A percentile compares a stretch with the other conserved stretches of the same genome.
phyloP scores from a whole-genome alignment of 2,797 vertebrate genomes.

The Sternarchorhynchus goeldii region DNA sequence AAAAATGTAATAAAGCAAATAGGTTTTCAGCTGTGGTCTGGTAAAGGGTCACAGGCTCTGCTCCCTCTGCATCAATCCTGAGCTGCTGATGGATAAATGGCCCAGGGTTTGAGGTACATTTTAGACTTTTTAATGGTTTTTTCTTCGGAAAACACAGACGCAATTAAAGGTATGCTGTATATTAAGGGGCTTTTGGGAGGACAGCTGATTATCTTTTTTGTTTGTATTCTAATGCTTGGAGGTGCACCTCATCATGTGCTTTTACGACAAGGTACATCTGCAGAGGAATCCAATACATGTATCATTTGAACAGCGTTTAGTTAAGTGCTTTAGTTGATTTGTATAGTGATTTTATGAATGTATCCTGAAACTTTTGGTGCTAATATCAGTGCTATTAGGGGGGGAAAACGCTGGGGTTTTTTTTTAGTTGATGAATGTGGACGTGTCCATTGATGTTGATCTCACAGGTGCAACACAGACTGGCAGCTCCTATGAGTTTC shows the following conservation, averaged over 20 bases:
- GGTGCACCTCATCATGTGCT: conserved; percentile 7
- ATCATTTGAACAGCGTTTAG: conserved; percentile 36
- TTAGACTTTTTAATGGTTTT: conserved; percentile 73
- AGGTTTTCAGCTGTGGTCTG: conserved; percentile 67
- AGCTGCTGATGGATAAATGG: conserved; percentile 71
- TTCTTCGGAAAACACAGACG: conserved; percentile 66
- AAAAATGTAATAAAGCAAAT: conserved; percentile 86
- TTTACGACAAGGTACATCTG: conserved; percentile 33
- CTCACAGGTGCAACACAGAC: conserved; percentile 60
- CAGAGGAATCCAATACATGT: conserved; percentile 7
- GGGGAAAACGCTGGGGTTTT: too few relatives aligned
- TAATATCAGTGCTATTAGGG: background rate
- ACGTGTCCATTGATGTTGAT: conserved; percentile 22
- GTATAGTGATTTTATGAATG: conserved; percentile 40
- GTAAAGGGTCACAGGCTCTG: conserved; percentile 58
- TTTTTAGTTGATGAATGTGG: background rate
- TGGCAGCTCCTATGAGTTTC: conserved; percentile 66
- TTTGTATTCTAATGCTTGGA: conserved; percentile 57
- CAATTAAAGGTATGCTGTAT: conserved; percentile 78
- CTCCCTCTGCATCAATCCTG: conserved; percentile 75
- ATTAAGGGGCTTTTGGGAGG: conserved; percentile 68
- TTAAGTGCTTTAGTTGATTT: conserved; percentile 25
- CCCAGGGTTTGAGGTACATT: conserved; percentile 69
- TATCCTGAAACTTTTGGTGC: background rate
- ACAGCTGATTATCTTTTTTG: conserved; percentile 29